Conservation (phyloP, 2,113 vertebrate genomes). For the Microcebus lehilahytsara region DNA sequence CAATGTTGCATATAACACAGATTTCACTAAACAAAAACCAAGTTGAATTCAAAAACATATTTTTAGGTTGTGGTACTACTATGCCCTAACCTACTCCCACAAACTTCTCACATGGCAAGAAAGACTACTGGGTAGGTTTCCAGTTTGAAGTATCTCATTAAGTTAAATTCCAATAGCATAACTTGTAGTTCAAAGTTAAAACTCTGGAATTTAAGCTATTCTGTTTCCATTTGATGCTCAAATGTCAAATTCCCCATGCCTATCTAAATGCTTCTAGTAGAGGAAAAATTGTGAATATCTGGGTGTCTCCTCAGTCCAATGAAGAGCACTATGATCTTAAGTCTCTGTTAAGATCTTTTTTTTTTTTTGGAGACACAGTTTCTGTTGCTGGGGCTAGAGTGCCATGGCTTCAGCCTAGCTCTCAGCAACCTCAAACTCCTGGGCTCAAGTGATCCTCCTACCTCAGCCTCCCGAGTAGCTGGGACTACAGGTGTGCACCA, state of each 20-base stretch:
- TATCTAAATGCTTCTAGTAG: not conserved
- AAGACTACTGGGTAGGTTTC: not conserved
- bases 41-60: not conserved
- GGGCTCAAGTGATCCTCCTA: too few species aligned
- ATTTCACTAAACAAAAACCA: not conserved
- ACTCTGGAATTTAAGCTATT: not conserved
- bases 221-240: not conserved
- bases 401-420: too few species aligned
- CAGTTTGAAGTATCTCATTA: not conserved
- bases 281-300: not conserved
- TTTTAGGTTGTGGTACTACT: not conserved
- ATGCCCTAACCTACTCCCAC: not conserved
- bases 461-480: too few species aligned
- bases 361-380: too few species aligned
- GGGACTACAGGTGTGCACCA: too few species aligned
- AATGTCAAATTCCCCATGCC: not conserved
- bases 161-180: not conserved
- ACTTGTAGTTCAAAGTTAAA: not conserved
- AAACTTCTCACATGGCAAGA: not conserved
- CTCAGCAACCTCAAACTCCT: too few species aligned
- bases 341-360: not conserved
- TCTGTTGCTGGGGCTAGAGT: too few species aligned
- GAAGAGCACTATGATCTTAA: not conserved
- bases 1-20: not conserved
- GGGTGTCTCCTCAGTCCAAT: not conserved